phyloP scores from a whole-genome alignment of 37 sponge, comb jelly and placozoan species.

The Eunapius fragilis region DNA sequence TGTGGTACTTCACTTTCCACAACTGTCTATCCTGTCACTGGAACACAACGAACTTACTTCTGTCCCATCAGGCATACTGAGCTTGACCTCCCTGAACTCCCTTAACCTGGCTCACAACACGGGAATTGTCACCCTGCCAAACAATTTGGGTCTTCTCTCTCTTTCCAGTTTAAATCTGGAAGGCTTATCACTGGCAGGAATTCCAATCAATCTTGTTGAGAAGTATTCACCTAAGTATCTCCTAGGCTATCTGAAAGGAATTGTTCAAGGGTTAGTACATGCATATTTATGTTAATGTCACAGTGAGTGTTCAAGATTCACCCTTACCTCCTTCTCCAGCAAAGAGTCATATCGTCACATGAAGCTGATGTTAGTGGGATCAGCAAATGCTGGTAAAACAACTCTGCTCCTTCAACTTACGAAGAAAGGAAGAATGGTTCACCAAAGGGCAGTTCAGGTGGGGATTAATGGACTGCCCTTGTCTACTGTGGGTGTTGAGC shows the following conservation, averaged over 20 bases:
- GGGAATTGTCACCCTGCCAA: slow-evolving; percentile 69
- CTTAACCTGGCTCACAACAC: slow-evolving; percentile 73
- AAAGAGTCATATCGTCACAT: slow-evolving; percentile 85
- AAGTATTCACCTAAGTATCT: slow-evolving; percentile 27
- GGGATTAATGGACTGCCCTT: slow-evolving; percentile 40
- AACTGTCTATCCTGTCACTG: slow-evolving; percentile 58
- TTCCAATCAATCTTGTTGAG: slow-evolving; percentile 12
- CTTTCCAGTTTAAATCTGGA: slow-evolving; percentile 54
- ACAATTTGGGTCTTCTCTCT: slow-evolving; percentile 65
- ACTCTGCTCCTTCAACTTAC: slow-evolving; percentile 64
- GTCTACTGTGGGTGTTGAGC: slow-evolving; percentile 78
- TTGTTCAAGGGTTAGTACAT: slow-evolving; percentile 65
- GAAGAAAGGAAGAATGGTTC: slow-evolving; percentile 57
- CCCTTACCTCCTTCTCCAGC: slow-evolving; percentile 3
- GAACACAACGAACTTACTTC: slow-evolving; percentile 26
- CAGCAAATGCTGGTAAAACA: slow-evolving; percentile 79
- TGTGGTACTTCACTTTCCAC: slow-evolving; percentile 26
- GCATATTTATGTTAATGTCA: neutral
- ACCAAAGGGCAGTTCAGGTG: slow-evolving; percentile 6
- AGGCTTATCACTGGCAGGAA: slow-evolving; percentile 36
- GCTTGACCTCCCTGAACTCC: slow-evolving; percentile 58
- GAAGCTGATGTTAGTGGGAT: slow-evolving; percentile 91
- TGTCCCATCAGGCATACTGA: slow-evolving; percentile 64
- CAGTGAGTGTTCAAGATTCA: neutral
- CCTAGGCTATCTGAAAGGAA: slow-evolving; percentile 52